Conservation (phyloP, 2,888 invertebrate genomes). For the Arctia plantaginis region DNA sequence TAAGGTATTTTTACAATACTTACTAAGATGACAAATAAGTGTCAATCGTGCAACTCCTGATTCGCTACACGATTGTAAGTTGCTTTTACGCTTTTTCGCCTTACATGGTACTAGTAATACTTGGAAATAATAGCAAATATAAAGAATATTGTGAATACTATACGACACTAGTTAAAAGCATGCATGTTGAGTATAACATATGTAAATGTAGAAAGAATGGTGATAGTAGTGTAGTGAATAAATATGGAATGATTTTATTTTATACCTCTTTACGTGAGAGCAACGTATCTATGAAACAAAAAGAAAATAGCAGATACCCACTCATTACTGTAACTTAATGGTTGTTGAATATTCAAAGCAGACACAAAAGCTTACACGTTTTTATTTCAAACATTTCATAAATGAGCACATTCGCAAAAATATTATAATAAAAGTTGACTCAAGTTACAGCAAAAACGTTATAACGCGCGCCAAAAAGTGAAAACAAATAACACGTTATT, state of each 20-base stretch:
- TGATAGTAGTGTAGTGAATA: not conserved
- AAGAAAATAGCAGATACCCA: not conserved
- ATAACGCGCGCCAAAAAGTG: conserved; percentile 10
- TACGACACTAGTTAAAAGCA: no score
- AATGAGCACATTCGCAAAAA: conserved; percentile 11
- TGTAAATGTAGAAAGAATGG: not conserved
- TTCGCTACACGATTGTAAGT: no score
- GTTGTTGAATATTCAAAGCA: not conserved
- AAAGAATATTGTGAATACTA: not conserved
- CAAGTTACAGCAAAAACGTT: conserved; percentile 24
- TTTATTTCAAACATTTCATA: conserved; percentile 12
- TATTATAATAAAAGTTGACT: conserved; percentile 36
- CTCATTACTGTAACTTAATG: not conserved
- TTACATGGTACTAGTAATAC: no score
- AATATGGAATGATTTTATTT: not conserved
- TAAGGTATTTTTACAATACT: no score
- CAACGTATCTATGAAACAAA: not conserved
- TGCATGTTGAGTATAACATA: no score
- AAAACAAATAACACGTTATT: conserved; percentile 35
- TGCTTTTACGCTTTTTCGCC: no score
- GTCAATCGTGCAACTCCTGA: no score
- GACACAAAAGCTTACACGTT: not conserved
- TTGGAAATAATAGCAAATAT: not conserved
- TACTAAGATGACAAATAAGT: no score
- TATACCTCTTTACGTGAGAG: not conserved